These are phyloP conservation scores for Augiades crinisus DNA, from an alignment of 2,888 invertebrate genomes.

Conservation along the genomic window DNA sequence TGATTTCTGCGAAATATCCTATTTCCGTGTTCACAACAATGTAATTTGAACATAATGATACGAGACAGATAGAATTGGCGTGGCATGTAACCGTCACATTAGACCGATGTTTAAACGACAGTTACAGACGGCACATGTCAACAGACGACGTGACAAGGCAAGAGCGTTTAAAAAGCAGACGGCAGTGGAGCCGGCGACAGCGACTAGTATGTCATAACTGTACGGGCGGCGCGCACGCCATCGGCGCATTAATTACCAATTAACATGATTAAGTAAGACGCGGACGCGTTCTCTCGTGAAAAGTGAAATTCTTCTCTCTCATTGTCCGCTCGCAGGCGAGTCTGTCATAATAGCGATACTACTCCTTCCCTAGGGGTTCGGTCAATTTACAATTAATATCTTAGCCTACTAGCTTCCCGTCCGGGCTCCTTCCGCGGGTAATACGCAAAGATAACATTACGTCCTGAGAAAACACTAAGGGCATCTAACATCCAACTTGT, in stretches of 20 bases:
- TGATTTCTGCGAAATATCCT: too few species aligned
- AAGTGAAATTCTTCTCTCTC: constrained; percentile 33
- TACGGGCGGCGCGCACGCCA: constrained; percentile 23
- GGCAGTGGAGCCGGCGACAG: constrained; percentile 13
- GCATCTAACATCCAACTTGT: too few species aligned
- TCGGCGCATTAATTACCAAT: constrained; percentile 31
- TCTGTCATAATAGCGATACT: background rate
- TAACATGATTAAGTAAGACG: constrained; percentile 33
- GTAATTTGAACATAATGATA: too few species aligned
- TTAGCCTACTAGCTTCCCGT: too few species aligned
- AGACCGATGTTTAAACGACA: background rate
- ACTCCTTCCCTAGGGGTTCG: background rate
- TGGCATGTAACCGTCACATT: background rate
- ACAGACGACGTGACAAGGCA: too few species aligned
- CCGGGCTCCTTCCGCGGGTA: too few species aligned
- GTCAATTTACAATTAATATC: background rate
- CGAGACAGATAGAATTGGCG: too few species aligned
- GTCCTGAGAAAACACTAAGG: too few species aligned
- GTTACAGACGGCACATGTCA: too few species aligned
- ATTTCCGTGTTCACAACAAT: too few species aligned
- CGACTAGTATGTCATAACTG: constrained; percentile 9
- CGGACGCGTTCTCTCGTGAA: constrained; percentile 34
- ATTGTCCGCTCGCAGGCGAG: constrained; percentile 16
- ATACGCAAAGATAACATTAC: too few species aligned
- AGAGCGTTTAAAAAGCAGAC: background rate